These are phyloP conservation scores for Tadarida brasiliensis DNA, from an alignment of 2,797 vertebrate genomes.

Conservation along the genomic window DNA sequence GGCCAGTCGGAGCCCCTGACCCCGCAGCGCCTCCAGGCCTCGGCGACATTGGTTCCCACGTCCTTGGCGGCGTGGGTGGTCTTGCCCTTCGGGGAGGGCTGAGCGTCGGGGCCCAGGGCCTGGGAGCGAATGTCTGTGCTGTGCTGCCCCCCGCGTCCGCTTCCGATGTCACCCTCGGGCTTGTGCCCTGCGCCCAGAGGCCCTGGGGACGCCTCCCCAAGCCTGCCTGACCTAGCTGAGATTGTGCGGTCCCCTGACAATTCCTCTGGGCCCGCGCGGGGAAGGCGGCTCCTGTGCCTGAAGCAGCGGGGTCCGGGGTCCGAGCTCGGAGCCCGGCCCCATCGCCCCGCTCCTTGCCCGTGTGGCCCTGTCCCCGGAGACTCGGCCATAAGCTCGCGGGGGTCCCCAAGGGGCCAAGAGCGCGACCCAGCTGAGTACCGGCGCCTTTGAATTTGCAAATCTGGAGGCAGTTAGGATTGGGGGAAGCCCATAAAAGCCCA, in stretches of 20 bases:
- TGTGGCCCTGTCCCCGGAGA: not conserved
- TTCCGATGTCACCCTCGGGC: not conserved
- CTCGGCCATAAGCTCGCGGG: not conserved
- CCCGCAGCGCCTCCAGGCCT: not conserved
- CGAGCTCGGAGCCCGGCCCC: not conserved
- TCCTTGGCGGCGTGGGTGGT: slow-evolving; percentile 73
- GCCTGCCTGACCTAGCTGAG: not conserved
- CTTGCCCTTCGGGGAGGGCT: slow-evolving; percentile 30
- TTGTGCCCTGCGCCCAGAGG: not conserved
- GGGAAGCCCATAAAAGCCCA: not conserved
- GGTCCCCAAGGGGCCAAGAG: not conserved
- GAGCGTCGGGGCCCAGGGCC: not conserved
- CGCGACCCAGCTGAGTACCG: not conserved
- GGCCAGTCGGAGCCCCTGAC: not conserved
- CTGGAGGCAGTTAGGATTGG: not conserved
- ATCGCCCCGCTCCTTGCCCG: rapidly evolving
- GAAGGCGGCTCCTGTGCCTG: not conserved
- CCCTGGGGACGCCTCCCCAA: not conserved
- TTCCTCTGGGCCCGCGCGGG: not conserved
- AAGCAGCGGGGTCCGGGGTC: not conserved
- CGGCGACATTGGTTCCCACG: slow-evolving; percentile 20
- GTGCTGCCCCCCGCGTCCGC: not conserved
- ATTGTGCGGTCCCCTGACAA: not conserved
- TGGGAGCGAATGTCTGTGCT: not conserved
- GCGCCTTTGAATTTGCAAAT: not conserved